These are phyloP conservation scores for Cephus cinctus DNA, from an alignment of 1,140 invertebrate genomes.

Conservation along the genomic window DNA sequence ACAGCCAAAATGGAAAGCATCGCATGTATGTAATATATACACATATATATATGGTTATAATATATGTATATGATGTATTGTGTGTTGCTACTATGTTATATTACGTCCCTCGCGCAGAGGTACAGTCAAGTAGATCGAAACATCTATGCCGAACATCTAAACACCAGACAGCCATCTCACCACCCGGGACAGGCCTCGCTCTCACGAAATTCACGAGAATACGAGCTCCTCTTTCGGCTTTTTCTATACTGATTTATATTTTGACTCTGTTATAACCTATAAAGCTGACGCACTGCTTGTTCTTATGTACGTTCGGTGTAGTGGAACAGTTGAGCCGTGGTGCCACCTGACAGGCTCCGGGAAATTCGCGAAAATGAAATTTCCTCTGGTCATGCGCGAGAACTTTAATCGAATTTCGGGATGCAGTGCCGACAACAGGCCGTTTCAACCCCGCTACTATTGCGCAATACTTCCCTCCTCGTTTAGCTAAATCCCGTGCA, in stretches of 20 bases:
- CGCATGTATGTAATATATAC: slow-evolving; percentile 5
- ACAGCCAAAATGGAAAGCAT: slow-evolving; percentile 39
- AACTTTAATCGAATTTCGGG: slow-evolving; percentile 54
- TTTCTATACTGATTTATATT: no score
- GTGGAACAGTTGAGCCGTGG: slow-evolving; percentile 28
- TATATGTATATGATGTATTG: slow-evolving; percentile 16
- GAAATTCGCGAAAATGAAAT: slow-evolving; percentile 48
- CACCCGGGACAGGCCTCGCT: slow-evolving; percentile 36
- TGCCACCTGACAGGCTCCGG: slow-evolving; percentile 50
- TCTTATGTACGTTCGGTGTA: slow-evolving; percentile 7
- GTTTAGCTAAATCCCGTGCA: no score
- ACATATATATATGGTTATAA: slow-evolving; percentile 7
- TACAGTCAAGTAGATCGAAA: slow-evolving; percentile 22
- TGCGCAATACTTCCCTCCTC: no score
- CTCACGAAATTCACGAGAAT: not conserved
- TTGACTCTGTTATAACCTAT: slow-evolving; percentile 34
- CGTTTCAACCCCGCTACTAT: no score
- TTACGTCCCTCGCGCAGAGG: no score
- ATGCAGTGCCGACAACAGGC: not conserved
- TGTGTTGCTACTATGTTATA: slow-evolving; percentile 6
- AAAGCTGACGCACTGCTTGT: slow-evolving; percentile 27
- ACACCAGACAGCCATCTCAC: slow-evolving; percentile 43
- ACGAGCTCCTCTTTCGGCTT: slow-evolving; percentile 1
- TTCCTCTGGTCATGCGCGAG: slow-evolving; percentile 48
- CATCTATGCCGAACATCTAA: slow-evolving; percentile 39